A percentile compares a stretch with the other conserved stretches of the same genome.
Conservation (phyloP, 2,888 invertebrate species). For the Aphidoletes aphidimyza region DNA sequence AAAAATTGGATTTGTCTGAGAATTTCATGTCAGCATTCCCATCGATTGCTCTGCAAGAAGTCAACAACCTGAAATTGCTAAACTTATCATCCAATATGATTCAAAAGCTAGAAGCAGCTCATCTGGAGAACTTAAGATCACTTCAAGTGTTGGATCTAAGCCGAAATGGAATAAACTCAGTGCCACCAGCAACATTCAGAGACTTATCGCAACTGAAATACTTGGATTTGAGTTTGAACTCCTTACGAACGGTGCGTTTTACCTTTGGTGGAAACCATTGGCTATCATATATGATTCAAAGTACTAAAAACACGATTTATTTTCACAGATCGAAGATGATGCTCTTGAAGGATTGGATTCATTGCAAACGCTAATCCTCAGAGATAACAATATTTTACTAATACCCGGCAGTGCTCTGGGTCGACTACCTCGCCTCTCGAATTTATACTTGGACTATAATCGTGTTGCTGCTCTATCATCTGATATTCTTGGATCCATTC, state of each 20-base stretch:
- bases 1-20: constrained; percentile 84
- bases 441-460: constrained; percentile 85
- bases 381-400: constrained; percentile 87
- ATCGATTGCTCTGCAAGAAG: constrained; percentile 77
- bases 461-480: constrained; percentile 85
- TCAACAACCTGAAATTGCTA: constrained; percentile 76
- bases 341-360: constrained; percentile 84
- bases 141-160: constrained; percentile 84
- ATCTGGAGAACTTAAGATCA: constrained; percentile 74
- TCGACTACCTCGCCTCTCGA: constrained; percentile 77
- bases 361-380: constrained; percentile 79
- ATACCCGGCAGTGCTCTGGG: constrained; percentile 86
- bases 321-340: constrained; percentile 83
- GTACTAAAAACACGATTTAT: not conserved
- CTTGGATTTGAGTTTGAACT: constrained; percentile 86
- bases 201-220: constrained; percentile 77
- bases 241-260: constrained; percentile 85
- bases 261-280: constrained; percentile 57
- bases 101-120: constrained; percentile 81
- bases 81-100: constrained; percentile 88
- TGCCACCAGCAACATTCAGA: constrained; percentile 84
- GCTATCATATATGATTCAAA: not conserved
- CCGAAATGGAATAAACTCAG: constrained; percentile 83
- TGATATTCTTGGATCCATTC: constrained; percentile 78
- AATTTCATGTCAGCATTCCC: constrained; percentile 89